Evolutionary conservation across 1,140 invertebrate species (phyloP).

Genomic region (Ylistrum balloti): DNA sequence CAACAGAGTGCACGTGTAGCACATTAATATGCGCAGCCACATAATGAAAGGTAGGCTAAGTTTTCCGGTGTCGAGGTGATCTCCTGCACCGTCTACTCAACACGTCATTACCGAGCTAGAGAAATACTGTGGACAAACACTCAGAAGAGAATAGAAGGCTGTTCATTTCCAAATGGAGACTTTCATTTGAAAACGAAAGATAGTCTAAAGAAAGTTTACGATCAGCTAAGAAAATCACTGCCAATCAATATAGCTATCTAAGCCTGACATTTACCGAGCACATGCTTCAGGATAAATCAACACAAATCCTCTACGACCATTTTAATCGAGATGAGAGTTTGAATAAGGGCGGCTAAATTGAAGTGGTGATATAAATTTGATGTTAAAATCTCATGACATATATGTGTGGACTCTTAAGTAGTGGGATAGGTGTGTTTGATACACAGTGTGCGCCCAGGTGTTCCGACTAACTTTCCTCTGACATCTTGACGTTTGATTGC

Average conservation of each 20-base stretch:
- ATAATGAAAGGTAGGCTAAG: background rate
- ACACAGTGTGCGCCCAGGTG: background rate
- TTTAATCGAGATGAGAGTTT: background rate
- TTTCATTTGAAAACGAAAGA: background rate
- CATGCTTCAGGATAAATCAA: constrained; percentile 9
- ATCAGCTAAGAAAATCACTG: too few relatives aligned
- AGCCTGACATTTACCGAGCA: background rate
- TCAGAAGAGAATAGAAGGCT: background rate
- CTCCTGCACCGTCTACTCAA: background rate
- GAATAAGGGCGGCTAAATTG: background rate
- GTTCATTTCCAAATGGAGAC: too few relatives aligned
- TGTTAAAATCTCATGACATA: constrained; percentile 19
- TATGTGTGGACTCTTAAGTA: background rate
- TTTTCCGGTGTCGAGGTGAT: background rate
- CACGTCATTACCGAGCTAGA: background rate
- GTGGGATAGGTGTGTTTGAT: background rate
- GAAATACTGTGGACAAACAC: background rate
- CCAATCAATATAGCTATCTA: too few relatives aligned
- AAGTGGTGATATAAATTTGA: constrained; percentile 1
- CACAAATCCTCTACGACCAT: background rate
- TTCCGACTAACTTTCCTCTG: background rate
- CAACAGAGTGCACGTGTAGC: background rate
- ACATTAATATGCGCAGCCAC: constrained; percentile 11
- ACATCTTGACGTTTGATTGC: background rate
- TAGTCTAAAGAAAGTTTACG: background rate